A percentile compares a stretch with the other conserved stretches of the same genome.
Evolutionary conservation across 2,797 vertebrate species (phyloP).

Genomic region (Columba guinea): DNA sequence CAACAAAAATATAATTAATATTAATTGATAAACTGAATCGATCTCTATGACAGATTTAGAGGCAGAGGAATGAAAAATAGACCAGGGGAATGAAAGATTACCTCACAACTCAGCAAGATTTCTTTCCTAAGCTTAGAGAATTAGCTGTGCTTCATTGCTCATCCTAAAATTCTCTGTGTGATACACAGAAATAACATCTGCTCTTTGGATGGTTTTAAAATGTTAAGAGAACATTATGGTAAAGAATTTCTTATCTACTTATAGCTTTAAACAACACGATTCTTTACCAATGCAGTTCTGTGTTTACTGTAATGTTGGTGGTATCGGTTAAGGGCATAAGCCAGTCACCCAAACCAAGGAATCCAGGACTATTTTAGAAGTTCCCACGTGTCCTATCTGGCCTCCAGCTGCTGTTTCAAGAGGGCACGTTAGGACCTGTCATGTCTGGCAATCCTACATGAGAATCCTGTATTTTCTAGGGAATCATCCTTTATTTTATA

Average conservation of each 20-base stretch:
- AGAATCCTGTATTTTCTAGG: background rate
- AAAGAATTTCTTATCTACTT: background rate
- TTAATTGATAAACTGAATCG: background rate
- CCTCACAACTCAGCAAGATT: background rate
- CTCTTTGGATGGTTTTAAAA: background rate
- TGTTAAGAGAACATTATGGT: background rate
- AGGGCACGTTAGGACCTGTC: background rate
- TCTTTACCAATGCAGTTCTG: background rate
- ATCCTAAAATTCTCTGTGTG: background rate
- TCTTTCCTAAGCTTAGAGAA: background rate
- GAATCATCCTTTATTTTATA: background rate
- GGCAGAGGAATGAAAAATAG: background rate
- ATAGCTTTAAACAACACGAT: background rate
- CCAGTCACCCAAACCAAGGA: background rate
- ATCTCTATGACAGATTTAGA: background rate
- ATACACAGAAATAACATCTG: background rate
- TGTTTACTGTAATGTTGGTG: background rate
- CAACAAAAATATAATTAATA: background rate
- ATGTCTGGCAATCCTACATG: background rate
- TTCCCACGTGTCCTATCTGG: background rate
- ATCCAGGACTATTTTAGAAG: background rate
- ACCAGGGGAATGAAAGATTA: background rate
- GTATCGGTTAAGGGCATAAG: background rate
- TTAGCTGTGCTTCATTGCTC: background rate
- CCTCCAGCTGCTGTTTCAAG: background rate